phyloP scores from a whole-genome alignment of 2,797 vertebrate species.

The Eulemur coronatus region DNA sequence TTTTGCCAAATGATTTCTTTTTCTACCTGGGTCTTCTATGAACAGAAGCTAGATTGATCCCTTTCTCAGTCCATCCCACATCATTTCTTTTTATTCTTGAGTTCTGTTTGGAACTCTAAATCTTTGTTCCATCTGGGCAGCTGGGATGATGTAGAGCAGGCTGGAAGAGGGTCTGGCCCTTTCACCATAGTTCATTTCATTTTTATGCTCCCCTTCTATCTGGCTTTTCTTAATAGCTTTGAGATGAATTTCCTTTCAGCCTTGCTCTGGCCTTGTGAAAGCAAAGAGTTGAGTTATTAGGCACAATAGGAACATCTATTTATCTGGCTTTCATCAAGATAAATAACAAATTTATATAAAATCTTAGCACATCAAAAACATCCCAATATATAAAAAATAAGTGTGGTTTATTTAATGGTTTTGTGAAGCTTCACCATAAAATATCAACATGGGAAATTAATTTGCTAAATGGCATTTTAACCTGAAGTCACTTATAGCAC shows the following conservation, averaged over 20 bases:
- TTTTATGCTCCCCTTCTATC: conserved; percentile 62
- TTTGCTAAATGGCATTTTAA: conserved; percentile 66
- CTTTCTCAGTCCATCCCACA: conserved; percentile 34
- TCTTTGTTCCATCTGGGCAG: conserved; percentile 56
- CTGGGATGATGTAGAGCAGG: conserved; percentile 63
- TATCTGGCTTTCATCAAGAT: conserved; percentile 77
- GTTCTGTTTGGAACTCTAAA: conserved; percentile 58
- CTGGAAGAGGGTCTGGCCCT: conserved; percentile 66
- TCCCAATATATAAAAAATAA: conserved; percentile 67
- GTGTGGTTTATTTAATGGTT: conserved; percentile 65
- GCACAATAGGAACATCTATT: conserved; percentile 76
- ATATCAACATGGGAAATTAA: conserved; percentile 69
- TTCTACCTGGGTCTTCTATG: not conserved
- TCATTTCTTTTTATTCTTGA: conserved; percentile 50
- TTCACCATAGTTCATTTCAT: conserved; percentile 72
- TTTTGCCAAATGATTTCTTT: conserved; percentile 27
- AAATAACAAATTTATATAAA: conserved; percentile 82
- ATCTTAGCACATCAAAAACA: conserved; percentile 72
- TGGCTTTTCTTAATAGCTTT: conserved; percentile 78
- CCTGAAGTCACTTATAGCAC: conserved; percentile 53
- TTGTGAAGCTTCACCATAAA: conserved; percentile 67
- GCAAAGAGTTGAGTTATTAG: conserved; percentile 79
- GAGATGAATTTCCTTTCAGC: conserved; percentile 80
- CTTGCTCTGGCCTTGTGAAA: conserved; percentile 79
- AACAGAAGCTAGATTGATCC: conserved; percentile 39